phyloP scores from a whole-genome alignment of 2,113 vertebrate species.

The Sardina pilchardus region DNA sequence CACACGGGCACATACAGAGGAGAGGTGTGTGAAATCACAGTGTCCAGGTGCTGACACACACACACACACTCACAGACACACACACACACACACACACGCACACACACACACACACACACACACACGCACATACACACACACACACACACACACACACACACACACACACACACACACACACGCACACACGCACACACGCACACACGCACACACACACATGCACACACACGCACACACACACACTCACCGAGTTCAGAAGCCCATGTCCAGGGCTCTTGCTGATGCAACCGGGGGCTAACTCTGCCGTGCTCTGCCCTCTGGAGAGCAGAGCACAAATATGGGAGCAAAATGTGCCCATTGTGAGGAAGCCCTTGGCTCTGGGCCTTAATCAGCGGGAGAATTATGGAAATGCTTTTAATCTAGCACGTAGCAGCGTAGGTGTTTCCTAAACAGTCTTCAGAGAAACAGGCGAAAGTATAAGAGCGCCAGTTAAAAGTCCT shows the following conservation, averaged over 20 bases:
- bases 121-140: not conserved
- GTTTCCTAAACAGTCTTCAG: not conserved
- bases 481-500: not conserved
- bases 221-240: not conserved
- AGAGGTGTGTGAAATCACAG: no score
- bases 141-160: not conserved
- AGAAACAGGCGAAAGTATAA: no score
- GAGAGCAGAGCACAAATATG: not conserved
- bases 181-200: not conserved
- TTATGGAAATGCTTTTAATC: not conserved
- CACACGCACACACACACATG: not conserved
- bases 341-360: not conserved
- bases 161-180: not conserved
- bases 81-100: not conserved
- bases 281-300: not conserved
- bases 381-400: not conserved
- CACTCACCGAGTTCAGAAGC: not conserved
- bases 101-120: not conserved
- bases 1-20: not conserved
- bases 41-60: not conserved
- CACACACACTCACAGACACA: not conserved
- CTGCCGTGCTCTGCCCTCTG: not conserved
- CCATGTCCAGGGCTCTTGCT: not conserved
- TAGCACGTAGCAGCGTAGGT: not conserved
- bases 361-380: not conserved